Evolutionary conservation across 2,113 vertebrate species (phyloP).

Genomic region (Microtus richardsoni): DNA sequence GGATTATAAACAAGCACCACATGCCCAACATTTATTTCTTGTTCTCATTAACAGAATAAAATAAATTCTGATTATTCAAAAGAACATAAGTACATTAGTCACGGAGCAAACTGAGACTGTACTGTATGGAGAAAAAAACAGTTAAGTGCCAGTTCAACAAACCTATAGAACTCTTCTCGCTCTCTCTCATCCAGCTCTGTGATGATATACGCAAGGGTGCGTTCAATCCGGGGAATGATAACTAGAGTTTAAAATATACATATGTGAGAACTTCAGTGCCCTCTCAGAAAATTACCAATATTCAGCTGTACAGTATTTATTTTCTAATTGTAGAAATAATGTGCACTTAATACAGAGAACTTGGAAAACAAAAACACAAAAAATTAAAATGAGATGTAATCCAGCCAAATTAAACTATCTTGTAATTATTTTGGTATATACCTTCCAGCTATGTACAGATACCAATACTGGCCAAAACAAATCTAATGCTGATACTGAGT

Average conservation of each 20-base stretch:
- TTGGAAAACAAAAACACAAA: neutral
- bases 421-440: neutral
- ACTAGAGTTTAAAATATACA: conserved; percentile 85
- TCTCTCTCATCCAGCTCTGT: conserved; percentile 99
- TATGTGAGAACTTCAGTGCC: conserved; percentile 1
- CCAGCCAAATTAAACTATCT: conserved; percentile 11
- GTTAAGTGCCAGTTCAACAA: conserved; percentile 57
- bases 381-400: conserved; percentile 13
- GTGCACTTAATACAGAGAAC: conserved; percentile 37
- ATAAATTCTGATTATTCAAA: conserved; percentile 33
- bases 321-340: conserved; percentile 49
- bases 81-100: conserved; percentile 3
- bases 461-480: neutral
- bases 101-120: conserved; percentile 18
- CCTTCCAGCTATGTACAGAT: neutral
- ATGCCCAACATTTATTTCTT: neutral
- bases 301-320: conserved; percentile 13
- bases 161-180: conserved; percentile 99
- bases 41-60: conserved; percentile 49
- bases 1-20: neutral
- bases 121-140: neutral
- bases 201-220: conserved; percentile 97
- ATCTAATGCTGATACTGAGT: neutral
- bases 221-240: conserved; percentile 98
- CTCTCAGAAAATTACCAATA: conserved; percentile 41